Conservation (phyloP, 2,797 vertebrate genomes). For the Alfaro cultratus region DNA sequence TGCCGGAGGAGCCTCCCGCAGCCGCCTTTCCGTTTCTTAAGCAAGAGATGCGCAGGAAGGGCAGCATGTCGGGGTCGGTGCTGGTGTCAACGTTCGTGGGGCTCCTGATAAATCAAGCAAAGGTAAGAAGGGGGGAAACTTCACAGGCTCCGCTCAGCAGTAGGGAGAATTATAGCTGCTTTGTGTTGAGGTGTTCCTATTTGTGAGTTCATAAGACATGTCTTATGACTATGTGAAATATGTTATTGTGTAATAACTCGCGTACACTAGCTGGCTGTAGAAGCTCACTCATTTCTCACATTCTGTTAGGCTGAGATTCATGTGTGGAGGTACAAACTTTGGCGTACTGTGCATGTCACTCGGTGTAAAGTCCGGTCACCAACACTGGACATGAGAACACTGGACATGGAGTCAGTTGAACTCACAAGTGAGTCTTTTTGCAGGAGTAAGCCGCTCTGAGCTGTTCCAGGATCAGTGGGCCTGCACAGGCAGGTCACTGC, state of each 20-base stretch:
- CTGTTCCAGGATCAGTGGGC: slow-evolving; percentile 69
- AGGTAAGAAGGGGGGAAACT: slow-evolving; percentile 74
- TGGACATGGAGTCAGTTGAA: slow-evolving; percentile 44
- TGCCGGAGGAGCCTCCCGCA: slow-evolving; percentile 61
- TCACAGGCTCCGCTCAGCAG: not conserved
- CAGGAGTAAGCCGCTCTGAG: slow-evolving; percentile 59
- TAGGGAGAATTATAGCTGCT: not conserved
- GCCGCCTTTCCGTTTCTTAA: slow-evolving; percentile 34
- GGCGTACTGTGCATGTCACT: not conserved
- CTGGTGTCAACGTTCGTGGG: slow-evolving; percentile 86
- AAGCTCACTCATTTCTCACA: not conserved
- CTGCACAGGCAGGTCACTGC: slow-evolving; percentile 63
- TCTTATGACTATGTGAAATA: not conserved
- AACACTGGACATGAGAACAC: not conserved
- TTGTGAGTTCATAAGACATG: not conserved
- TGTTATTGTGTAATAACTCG: not conserved
- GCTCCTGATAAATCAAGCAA: slow-evolving; percentile 89
- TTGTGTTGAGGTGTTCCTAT: not conserved
- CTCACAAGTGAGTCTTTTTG: slow-evolving; percentile 50
- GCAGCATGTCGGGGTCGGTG: slow-evolving; percentile 77
- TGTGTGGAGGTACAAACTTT: not conserved
- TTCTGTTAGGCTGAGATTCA: not conserved
- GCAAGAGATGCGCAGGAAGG: slow-evolving; percentile 57
- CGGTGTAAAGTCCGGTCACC: not conserved
- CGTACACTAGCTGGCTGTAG: not conserved